Percentiles rank a stretch among this genome's conserved stretches.
These are phyloP conservation scores for Scaptomyza parva DNA, from an alignment of 2,888 invertebrate species.

Conservation along the genomic window DNA sequence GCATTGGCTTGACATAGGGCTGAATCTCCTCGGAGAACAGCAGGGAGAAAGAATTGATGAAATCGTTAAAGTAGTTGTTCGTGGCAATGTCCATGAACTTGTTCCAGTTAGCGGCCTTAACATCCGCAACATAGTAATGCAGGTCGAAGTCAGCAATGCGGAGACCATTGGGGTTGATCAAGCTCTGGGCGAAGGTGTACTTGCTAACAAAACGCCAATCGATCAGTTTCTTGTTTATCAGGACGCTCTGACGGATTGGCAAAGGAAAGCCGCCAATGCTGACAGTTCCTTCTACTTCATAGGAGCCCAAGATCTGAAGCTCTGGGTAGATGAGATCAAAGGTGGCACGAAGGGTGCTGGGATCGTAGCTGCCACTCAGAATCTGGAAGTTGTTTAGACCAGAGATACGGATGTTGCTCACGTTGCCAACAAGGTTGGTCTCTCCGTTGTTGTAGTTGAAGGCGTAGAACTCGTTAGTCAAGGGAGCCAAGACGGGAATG, in stretches of 20 bases:
- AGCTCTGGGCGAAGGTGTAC: slow-evolving; percentile 47
- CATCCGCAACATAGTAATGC: slow-evolving; percentile 56
- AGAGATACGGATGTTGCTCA: slow-evolving; percentile 63
- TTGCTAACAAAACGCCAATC: slow-evolving; percentile 64
- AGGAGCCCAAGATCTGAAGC: slow-evolving; percentile 63
- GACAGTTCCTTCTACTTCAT: slow-evolving; percentile 46
- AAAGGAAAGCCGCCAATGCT: slow-evolving; percentile 47
- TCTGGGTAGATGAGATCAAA: slow-evolving; percentile 66
- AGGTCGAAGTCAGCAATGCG: slow-evolving; percentile 58
- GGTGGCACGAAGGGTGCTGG: slow-evolving; percentile 42
- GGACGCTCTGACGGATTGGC: slow-evolving; percentile 37
- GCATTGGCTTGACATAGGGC: slow-evolving; percentile 28
- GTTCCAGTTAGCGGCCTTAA: slow-evolving; percentile 61
- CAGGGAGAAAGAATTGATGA: slow-evolving; percentile 36
- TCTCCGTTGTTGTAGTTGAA: slow-evolving; percentile 32
- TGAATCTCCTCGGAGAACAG: slow-evolving; percentile 63
- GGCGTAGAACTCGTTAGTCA: slow-evolving; percentile 30
- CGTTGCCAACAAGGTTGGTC: slow-evolving; percentile 56
- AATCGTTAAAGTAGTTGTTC: slow-evolving; percentile 71
- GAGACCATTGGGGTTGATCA: slow-evolving; percentile 52
- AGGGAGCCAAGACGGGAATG: slow-evolving; percentile 44
- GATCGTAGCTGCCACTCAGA: slow-evolving; percentile 54
- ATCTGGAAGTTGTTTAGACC: slow-evolving; percentile 65
- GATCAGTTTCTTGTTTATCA: slow-evolving; percentile 59
- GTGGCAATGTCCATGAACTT: slow-evolving; percentile 62